A percentile compares a stretch with the other conserved stretches of the same genome.
phyloP scores from a whole-genome alignment of 1,140 invertebrate genomes.

The Diabrotica undecimpunctata region DNA sequence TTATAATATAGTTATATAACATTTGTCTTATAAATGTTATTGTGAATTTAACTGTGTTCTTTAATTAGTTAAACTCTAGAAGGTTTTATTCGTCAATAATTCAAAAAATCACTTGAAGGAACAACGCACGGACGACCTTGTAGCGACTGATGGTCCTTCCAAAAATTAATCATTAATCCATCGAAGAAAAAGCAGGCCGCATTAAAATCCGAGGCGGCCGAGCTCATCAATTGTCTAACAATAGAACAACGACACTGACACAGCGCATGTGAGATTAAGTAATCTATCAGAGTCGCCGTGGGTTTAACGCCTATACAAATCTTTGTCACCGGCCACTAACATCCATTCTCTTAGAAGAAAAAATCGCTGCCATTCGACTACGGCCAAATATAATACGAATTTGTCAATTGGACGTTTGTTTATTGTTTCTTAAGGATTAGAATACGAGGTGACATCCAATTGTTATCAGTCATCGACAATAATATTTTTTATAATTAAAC shows the following conservation, averaged over 20 bases:
- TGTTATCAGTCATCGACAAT: too few relatives aligned
- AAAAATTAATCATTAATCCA: slow-evolving; percentile 33
- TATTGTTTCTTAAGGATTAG: not conserved
- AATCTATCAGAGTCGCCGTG: slow-evolving; percentile 28
- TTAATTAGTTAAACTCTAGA: too few relatives aligned
- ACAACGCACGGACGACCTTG: too few relatives aligned
- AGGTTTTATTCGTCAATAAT: too few relatives aligned
- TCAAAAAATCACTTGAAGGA: too few relatives aligned
- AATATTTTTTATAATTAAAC: too few relatives aligned
- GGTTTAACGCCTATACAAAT: slow-evolving; percentile 25
- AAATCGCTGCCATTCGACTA: slow-evolving; percentile 15
- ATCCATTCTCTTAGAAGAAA: slow-evolving; percentile 18
- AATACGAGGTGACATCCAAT: too few relatives aligned
- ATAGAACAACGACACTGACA: slow-evolving; percentile 32
- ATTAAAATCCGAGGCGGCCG: slow-evolving; percentile 33
- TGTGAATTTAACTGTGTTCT: too few relatives aligned
- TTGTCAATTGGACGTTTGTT: slow-evolving; percentile 15
- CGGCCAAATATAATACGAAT: slow-evolving; percentile 16
- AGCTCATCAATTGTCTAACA: slow-evolving; percentile 35
- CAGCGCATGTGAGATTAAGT: slow-evolving; percentile 33
- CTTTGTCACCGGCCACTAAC: slow-evolving; percentile 22
- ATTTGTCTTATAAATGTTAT: too few relatives aligned
- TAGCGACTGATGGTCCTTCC: not conserved
- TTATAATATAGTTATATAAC: too few relatives aligned
- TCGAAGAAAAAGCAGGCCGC: slow-evolving; percentile 22